phyloP scores from a whole-genome alignment of 2,888 invertebrate genomes.

The Protodeltote pygarga region DNA sequence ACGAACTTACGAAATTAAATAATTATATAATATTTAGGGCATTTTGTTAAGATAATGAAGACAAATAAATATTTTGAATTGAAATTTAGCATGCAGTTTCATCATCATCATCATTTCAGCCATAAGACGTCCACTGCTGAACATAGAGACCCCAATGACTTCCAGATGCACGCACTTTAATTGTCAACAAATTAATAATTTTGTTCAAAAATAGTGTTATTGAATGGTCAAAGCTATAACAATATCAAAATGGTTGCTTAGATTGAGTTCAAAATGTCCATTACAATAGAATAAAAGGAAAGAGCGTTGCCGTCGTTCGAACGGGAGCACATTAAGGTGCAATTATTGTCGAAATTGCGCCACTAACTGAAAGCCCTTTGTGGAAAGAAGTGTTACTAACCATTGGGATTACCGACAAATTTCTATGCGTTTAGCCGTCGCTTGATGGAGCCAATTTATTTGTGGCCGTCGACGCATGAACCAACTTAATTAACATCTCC shows the following conservation, averaged over 20 bases:
- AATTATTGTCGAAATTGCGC: constrained; percentile 56
- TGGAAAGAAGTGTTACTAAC: constrained; percentile 58
- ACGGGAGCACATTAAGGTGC: constrained; percentile 27
- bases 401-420: constrained; percentile 63
- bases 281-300: constrained; percentile 12
- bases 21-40: constrained; percentile 12
- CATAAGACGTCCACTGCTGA: no score
- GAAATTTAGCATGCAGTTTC: constrained; percentile 6
- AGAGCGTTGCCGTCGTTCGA: constrained; percentile 15
- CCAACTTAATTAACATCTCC: constrained; percentile 2
- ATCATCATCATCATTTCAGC: no score
- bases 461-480: constrained; percentile 47
- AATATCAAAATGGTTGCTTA: constrained; percentile 8
- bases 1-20: constrained; percentile 4
- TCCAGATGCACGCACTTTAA: not conserved
- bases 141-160: no score
- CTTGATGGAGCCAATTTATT: constrained; percentile 71
- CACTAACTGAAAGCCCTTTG: constrained; percentile 62
- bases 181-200: constrained; percentile 9
- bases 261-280: constrained; percentile 5
- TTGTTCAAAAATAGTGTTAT: constrained; percentile 13
- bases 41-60: constrained; percentile 25
- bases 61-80: constrained; percentile 2
- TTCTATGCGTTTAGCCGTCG: constrained; percentile 67
- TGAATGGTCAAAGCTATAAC: constrained; percentile 10